A percentile compares a stretch with the other conserved stretches of the same genome.
Evolutionary conservation across 1,140 invertebrate species (phyloP).

Genomic region (Microplitis mediator): DNA sequence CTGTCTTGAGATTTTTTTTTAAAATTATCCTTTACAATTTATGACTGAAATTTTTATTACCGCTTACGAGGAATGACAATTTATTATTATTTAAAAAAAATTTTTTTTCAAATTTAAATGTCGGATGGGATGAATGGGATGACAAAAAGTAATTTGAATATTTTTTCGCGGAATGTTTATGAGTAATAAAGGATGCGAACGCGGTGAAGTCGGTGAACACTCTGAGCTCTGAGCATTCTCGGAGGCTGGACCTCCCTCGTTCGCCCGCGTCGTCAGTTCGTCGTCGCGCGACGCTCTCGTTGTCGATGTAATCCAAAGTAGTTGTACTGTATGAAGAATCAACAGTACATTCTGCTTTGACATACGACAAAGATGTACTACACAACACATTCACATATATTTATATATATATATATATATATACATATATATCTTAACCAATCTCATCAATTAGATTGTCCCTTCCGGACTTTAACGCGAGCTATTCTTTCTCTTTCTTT

Average conservation of each 20-base stretch:
- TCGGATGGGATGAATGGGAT: too few species aligned
- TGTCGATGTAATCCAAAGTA: neutral
- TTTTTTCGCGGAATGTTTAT: neutral
- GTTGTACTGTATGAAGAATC: neutral
- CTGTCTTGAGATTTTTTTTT: too few species aligned
- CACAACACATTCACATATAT: too few species aligned
- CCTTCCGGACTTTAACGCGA: neutral
- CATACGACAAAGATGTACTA: too few species aligned
- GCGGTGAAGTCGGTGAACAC: constrained; percentile 18
- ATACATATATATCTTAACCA: too few species aligned
- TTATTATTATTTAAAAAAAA: too few species aligned
- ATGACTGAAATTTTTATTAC: too few species aligned
- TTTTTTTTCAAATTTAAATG: neutral
- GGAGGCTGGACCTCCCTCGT: constrained; percentile 9
- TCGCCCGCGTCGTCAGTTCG: constrained; percentile 1
- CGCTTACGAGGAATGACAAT: too few species aligned
- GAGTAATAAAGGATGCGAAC: constrained; percentile 17
- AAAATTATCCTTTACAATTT: too few species aligned
- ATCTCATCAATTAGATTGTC: constrained; percentile 1
- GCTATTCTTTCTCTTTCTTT: neutral
- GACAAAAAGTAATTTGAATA: neutral
- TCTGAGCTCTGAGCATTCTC: constrained; percentile 5
- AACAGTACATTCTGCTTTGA: neutral
- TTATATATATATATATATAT: too few species aligned
- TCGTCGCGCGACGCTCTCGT: constrained; percentile 3